Evolutionary conservation across 2,888 invertebrate species (phyloP).

Genomic region (Monoplex corrugatus): DNA sequence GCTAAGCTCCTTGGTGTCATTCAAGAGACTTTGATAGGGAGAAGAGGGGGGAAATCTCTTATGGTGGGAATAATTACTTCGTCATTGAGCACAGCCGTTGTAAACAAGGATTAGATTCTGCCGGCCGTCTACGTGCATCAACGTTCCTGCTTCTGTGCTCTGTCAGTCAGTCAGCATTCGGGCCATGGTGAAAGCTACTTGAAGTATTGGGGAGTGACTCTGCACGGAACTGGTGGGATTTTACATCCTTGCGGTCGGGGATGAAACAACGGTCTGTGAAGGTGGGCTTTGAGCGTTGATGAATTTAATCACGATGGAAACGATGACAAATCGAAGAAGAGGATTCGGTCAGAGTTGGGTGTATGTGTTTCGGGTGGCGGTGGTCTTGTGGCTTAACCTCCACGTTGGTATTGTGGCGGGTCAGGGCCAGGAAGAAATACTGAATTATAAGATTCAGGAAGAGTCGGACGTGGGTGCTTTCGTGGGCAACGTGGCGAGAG

Average conservation of each 20-base stretch:
- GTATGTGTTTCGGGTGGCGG: neutral
- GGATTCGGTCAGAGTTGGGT: neutral
- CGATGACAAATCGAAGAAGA: neutral
- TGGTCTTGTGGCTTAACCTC: neutral
- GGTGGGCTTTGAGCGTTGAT: no score
- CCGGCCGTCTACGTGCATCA: no score
- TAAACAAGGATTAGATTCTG: constrained; percentile 40
- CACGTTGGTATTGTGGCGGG: neutral
- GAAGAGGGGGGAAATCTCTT: no score
- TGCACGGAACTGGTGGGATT: no score
- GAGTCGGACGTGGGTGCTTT: constrained; percentile 55
- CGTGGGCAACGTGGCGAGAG: constrained; percentile 70
- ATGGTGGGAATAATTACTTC: constrained; percentile 39
- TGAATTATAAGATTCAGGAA: constrained; percentile 56
- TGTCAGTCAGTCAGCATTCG: neutral
- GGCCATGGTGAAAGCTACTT: neutral
- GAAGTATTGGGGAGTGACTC: no score
- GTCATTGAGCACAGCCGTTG: constrained; percentile 23
- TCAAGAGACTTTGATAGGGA: no score
- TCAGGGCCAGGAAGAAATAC: constrained; percentile 45
- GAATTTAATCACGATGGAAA: neutral
- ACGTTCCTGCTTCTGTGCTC: no score
- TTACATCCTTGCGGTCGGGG: neutral
- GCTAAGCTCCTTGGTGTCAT: no score
- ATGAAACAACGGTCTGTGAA: neutral